Base-by-base conservation (phyloP, 2,888 invertebrate genomes). In the Drosophila villosipedis region DNA sequence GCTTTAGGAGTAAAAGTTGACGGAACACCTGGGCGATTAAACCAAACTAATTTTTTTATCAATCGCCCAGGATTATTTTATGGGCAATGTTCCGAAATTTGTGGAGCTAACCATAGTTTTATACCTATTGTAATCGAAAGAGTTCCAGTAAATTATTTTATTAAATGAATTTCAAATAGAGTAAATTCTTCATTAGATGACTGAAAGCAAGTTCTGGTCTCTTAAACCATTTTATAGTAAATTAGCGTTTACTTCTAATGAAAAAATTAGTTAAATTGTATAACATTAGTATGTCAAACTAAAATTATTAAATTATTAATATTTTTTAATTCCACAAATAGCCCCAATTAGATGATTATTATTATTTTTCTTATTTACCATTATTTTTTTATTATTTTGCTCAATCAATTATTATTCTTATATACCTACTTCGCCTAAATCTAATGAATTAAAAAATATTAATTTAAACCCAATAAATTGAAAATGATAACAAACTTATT, bases 41-140 rank as follows among this genome's bases (percentile, higher is more conserved):
- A 96, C 84, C 95, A 96, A 95, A 94, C 94, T 90, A 94, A 94
- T 84, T 94, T 96, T 92, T 94, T 94, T 84, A 94, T 95, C 84
- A 33, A 33, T 0, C 33, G 33, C 2, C 33, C 33, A 0, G 33
- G 33, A 4, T 33, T 33, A 33, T 33, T 33, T 12, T 33, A 33
- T 2, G 33, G 33, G 0, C 33, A 33, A 12, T 97, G 96, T 92
- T 96, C 96, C 83, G 96, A 97, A 95, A 96, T 97, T 94, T 97
- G 96, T 94, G 96, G 96, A 0, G 95, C 95, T 63, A 96, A 97
- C 92, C 96, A 97, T 92, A 96, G 96, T 70, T 96, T 96, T 95
- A 97, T 97, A 94, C 96, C 96, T 39, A 96, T 96, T 94, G 94
- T 95, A 70, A 92, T 95, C 88, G 95, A 96, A 95, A 94, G 94